A percentile compares a stretch with the other conserved stretches of the same genome.
Conservation (phyloP, 2,113 vertebrate genomes). For the Triplophysa rosa region DNA sequence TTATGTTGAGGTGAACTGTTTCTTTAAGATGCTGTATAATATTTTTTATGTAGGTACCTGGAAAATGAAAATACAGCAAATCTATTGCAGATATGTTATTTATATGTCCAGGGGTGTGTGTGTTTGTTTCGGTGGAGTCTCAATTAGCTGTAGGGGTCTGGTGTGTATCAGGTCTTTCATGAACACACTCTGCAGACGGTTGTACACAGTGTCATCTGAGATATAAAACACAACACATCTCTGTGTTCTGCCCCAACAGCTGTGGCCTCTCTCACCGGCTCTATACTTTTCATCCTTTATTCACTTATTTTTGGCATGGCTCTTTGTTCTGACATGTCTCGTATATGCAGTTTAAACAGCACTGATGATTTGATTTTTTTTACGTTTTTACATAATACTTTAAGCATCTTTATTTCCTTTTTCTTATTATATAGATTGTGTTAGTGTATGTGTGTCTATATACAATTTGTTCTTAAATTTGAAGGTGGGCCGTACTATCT, state of each 20-base stretch:
- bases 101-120: slow-evolving; percentile 19
- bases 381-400: too few species aligned
- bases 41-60: too few species aligned
- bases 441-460: too few species aligned
- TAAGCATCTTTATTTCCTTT: too few species aligned
- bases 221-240: slow-evolving; percentile 48
- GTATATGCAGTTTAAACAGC: too few species aligned
- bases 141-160: slow-evolving; percentile 39
- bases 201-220: slow-evolving; percentile 51
- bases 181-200: slow-evolving; percentile 45
- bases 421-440: too few species aligned
- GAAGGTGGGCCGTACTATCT: too few species aligned
- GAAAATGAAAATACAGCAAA: too few species aligned
- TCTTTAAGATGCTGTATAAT: too few species aligned
- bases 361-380: too few species aligned
- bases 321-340: neutral
- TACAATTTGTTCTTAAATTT: too few species aligned
- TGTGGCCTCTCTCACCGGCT: slow-evolving; percentile 20
- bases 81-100: neutral
- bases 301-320: neutral
- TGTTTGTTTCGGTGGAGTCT: slow-evolving; percentile 34
- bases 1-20: too few species aligned
- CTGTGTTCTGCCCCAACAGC: slow-evolving; percentile 25
- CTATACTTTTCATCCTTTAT: slow-evolving; percentile 13
- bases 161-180: slow-evolving; percentile 44